Evolutionary conservation across 2,797 vertebrate species (phyloP).

Genomic region (Anabacerthia variegaticeps): DNA sequence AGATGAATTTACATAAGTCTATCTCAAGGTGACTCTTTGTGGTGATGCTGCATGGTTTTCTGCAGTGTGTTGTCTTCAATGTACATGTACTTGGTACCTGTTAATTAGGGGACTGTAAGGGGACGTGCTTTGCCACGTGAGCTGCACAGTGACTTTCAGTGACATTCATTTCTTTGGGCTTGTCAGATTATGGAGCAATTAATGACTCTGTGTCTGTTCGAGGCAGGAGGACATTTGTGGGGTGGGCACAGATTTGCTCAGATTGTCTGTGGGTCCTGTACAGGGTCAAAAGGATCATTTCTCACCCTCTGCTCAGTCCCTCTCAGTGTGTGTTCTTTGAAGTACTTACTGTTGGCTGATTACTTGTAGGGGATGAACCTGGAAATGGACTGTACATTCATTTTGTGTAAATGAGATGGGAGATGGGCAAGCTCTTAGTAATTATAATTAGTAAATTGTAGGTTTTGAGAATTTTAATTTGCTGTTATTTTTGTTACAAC

Average conservation of each 20-base stretch:
- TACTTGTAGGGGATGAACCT: not conserved
- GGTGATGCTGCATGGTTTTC: not conserved
- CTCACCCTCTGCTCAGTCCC: not conserved
- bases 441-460: not conserved
- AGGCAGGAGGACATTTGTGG: not conserved
- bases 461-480: conserved; percentile 4
- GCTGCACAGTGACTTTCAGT: not conserved
- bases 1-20: not conserved
- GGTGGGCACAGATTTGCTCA: not conserved
- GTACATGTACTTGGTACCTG: not conserved
- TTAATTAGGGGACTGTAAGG: not conserved
- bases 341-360: not conserved
- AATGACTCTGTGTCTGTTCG: not conserved
- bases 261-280: not conserved
- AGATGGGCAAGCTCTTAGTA: not conserved
- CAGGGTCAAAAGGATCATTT: not conserved
- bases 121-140: accelerated
- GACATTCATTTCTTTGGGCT: not conserved
- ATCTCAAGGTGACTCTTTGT: not conserved
- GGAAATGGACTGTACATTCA: not conserved
- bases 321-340: not conserved
- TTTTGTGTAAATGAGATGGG: not conserved
- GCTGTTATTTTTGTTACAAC: not conserved
- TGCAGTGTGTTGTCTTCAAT: not conserved
- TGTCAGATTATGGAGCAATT: not conserved